phyloP scores from a whole-genome alignment of 2,797 vertebrate genomes.

The Hozukius guyotensis region DNA sequence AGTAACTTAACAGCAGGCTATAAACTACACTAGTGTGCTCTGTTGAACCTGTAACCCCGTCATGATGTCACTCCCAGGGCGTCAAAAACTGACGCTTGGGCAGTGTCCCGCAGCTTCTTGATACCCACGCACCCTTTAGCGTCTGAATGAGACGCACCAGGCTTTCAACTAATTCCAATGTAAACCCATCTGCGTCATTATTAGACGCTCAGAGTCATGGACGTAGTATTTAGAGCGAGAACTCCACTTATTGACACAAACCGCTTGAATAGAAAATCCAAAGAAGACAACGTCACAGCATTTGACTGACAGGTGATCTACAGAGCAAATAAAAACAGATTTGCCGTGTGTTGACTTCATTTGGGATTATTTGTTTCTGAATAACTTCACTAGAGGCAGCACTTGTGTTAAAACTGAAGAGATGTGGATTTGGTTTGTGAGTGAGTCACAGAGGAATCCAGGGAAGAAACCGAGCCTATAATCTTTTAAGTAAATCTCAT shows the following conservation, averaged over 20 bases:
- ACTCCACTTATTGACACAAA: neutral
- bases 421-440: neutral
- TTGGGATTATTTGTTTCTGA: neutral
- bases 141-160: too few species aligned
- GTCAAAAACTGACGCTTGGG: too few species aligned
- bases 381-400: neutral
- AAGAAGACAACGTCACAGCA: too few species aligned
- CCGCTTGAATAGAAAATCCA: neutral
- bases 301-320: neutral
- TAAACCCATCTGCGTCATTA: too few species aligned
- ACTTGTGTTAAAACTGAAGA: neutral
- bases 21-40: too few species aligned
- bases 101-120: fast-evolving
- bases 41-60: too few species aligned
- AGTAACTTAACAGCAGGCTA: neutral
- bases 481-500: slow-evolving; percentile 27
- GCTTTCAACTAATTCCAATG: too few species aligned
- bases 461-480: slow-evolving; percentile 10
- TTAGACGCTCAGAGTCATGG: too few species aligned
- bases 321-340: neutral
- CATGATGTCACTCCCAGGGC: too few species aligned
- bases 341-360: neutral
- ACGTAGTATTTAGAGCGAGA: too few species aligned
- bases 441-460: neutral
- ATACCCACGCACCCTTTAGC: too few species aligned